phyloP scores from a whole-genome alignment of 2,113 vertebrate genomes.

The Ammodramus savannarum region DNA sequence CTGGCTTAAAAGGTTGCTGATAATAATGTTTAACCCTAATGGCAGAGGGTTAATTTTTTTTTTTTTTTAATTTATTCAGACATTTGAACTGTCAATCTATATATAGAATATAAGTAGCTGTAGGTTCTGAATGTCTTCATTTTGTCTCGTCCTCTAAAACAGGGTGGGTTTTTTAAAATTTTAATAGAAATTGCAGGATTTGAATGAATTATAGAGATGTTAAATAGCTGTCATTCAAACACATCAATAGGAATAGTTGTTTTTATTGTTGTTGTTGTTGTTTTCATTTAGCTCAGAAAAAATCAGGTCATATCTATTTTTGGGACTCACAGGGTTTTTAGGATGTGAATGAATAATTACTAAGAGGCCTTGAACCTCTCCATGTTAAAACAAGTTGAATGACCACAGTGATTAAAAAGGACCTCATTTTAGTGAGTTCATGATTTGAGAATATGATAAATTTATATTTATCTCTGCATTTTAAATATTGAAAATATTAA shows the following conservation, averaged over 20 bases:
- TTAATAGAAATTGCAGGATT: background rate
- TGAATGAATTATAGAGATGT: background rate
- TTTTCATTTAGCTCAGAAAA: background rate
- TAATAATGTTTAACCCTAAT: background rate
- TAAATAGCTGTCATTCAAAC: background rate
- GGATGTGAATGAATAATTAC: background rate
- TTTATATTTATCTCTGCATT: background rate
- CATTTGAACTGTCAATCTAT: background rate
- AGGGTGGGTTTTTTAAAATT: background rate
- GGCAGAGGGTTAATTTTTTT: background rate
- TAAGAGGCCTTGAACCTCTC: background rate
- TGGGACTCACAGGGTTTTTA: background rate
- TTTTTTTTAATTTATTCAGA: background rate
- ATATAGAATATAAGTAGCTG: background rate
- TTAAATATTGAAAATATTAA: background rate
- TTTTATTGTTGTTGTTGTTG: background rate
- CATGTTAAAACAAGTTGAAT: background rate
- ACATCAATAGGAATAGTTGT: background rate
- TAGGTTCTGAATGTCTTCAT: background rate
- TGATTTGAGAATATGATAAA: background rate
- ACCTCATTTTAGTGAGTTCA: background rate
- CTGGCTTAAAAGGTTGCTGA: background rate
- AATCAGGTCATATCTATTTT: background rate
- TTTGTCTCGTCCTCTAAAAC: background rate
- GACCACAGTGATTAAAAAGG: background rate